These are phyloP conservation scores for Laspeyria flexula DNA, from an alignment of 2,888 invertebrate species.

Conservation along the genomic window DNA sequence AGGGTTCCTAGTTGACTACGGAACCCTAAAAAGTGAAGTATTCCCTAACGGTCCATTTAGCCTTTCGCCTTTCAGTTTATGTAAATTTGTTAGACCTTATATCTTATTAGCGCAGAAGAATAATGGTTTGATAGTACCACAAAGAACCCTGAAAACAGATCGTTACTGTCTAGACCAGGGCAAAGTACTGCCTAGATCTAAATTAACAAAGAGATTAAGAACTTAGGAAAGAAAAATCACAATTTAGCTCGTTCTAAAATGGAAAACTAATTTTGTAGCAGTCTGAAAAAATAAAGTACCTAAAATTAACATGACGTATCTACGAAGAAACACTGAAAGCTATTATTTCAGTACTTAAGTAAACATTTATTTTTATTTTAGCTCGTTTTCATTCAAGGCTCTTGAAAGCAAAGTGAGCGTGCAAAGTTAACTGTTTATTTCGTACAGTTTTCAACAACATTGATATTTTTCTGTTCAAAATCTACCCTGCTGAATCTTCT, in stretches of 20 bases:
- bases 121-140: conserved; percentile 18
- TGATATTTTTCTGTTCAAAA: neutral
- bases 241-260: conserved; percentile 39
- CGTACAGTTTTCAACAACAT: neutral
- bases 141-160: conserved; percentile 31
- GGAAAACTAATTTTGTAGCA: conserved; percentile 21
- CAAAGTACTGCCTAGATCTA: conserved; percentile 38
- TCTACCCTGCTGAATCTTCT: too few relatives aligned
- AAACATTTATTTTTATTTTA: neutral
- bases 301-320: conserved; percentile 41
- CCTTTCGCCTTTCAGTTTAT: conserved; percentile 5
- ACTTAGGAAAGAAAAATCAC: conserved; percentile 40
- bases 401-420: neutral
- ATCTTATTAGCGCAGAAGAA: conserved; percentile 6
- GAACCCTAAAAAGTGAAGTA: neutral
- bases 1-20: too few relatives aligned
- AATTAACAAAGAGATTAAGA: conserved; percentile 54
- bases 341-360: neutral
- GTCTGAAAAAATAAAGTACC: conserved; percentile 32
- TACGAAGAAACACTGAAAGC: conserved; percentile 7
- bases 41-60: neutral
- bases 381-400: neutral
- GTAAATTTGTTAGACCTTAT: conserved; percentile 7
- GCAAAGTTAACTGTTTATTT: neutral
- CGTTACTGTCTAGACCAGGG: conserved; percentile 38